Evolutionary conservation across 2,797 vertebrate species (phyloP).

Genomic region (Sebastes steindachneri): DNA sequence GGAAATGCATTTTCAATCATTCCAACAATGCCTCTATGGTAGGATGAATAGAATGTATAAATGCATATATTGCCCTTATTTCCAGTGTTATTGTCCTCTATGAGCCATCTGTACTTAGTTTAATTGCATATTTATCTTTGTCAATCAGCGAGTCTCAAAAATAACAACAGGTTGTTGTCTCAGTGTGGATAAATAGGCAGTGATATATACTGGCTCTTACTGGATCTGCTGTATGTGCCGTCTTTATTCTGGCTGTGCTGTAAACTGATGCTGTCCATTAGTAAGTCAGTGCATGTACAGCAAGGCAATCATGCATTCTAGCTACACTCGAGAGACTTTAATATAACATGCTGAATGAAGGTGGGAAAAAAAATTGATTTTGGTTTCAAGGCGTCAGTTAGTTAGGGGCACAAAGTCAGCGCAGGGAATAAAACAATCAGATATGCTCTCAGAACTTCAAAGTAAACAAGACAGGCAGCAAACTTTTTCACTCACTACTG

Average conservation of each 20-base stretch:
- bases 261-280: not conserved
- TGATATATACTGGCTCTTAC: not conserved
- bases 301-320: not conserved
- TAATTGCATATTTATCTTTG: constrained; percentile 33
- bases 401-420: not conserved
- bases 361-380: not conserved
- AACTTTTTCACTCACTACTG: not conserved
- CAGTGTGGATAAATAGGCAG: not conserved
- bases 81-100: not conserved
- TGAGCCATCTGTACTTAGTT: constrained; percentile 6
- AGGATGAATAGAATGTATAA: not conserved
- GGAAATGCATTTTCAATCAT: not conserved
- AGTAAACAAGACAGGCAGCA: not conserved
- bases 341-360: not conserved
- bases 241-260: not conserved
- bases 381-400: not conserved
- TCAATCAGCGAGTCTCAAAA: constrained; percentile 13
- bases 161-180: constrained; percentile 12
- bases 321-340: not conserved
- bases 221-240: not conserved
- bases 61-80: not conserved
- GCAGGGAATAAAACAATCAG: not conserved
- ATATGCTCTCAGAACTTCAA: not conserved
- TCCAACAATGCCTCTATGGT: not conserved
- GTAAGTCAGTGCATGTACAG: not conserved